Evolutionary conservation across 2,888 invertebrate genomes (phyloP).

Genomic region (Leptinotarsa rubiginosa): DNA sequence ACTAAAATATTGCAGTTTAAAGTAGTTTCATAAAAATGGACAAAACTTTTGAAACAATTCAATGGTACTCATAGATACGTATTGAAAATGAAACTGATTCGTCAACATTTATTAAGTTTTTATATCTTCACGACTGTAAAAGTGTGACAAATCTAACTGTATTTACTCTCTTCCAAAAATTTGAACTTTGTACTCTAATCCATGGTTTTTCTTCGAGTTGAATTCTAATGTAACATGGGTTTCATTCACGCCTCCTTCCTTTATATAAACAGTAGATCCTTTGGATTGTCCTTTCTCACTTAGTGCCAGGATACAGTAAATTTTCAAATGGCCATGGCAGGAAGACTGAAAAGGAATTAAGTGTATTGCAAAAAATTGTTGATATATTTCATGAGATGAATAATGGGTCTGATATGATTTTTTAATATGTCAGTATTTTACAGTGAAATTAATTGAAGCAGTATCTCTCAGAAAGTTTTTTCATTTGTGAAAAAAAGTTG

Average conservation of each 20-base stretch:
- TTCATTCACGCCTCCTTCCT: constrained; percentile 44
- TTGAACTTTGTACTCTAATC: constrained; percentile 37
- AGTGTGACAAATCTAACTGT: no score
- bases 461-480: no score
- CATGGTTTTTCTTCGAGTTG: constrained; percentile 41
- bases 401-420: background rate
- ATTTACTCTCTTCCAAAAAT: constrained; percentile 29
- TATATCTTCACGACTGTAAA: no score
- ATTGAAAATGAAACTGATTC: no score
- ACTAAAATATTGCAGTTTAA: no score
- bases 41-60: no score
- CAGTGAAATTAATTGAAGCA: no score
- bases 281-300: constrained; percentile 40
- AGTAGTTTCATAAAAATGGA: no score
- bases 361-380: background rate
- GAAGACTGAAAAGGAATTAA: constrained; percentile 33
- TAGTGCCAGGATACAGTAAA: constrained; percentile 45
- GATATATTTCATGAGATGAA: background rate
- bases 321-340: constrained; percentile 44
- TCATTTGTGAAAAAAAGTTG: no score
- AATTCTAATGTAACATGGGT: constrained; percentile 43
- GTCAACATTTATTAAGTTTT: no score
- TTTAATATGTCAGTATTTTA: background rate
- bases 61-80: no score
- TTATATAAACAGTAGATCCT: constrained; percentile 42